Evolutionary conservation across 2,888 invertebrate genomes (phyloP), one percentile per base, ranked within the genome.

Genomic region (Drosophila peninsularis): DNA sequence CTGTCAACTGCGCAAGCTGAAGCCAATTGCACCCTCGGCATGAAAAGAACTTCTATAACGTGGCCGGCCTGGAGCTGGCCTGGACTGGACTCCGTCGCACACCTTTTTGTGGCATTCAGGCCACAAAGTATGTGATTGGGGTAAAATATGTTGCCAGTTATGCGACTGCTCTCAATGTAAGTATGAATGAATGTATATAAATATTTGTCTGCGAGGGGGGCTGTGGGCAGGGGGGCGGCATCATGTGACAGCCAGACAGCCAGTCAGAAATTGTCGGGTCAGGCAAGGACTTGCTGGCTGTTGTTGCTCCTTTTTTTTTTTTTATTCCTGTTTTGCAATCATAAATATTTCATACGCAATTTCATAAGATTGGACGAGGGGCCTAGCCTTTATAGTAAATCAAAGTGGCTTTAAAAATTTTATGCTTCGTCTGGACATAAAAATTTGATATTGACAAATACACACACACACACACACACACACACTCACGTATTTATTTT

Each of bases 301-400:
- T 47, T 36, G 42, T 10, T 39, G 4, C 36, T 52, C 24, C 36
- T 52, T 30, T 41, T 61, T 14, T 55, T 47, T 50, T 30, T 37
- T 62, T n/a, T 58, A 44, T 49, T 52, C 30, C 42, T 62, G 62
- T 71, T 62, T 76, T 62, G 45, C 34, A 65, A 62, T 42, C 73
- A 81, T 85, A 81, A 82, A 88, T 88, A 82, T 82, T 77, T 82
- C 57, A 85, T 81, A 69, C 58, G 75, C 75, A 82, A 81, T 85
- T 81, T 77, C 54, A 75, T 74, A 61, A 75, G 61, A 71, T 70
- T 67, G 78, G 61, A 66, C 62, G 50, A 27, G 39, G 65, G 65
- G 39, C 61, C 63, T 63, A 60, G 49, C 50, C 36, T 5, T 44
- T 27, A 41, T 49, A 49, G 64, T 73, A 77, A 83, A 83, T 83